phyloP scores from a whole-genome alignment of 1,140 invertebrate genomes.

The Dendrolimus punctatus region DNA sequence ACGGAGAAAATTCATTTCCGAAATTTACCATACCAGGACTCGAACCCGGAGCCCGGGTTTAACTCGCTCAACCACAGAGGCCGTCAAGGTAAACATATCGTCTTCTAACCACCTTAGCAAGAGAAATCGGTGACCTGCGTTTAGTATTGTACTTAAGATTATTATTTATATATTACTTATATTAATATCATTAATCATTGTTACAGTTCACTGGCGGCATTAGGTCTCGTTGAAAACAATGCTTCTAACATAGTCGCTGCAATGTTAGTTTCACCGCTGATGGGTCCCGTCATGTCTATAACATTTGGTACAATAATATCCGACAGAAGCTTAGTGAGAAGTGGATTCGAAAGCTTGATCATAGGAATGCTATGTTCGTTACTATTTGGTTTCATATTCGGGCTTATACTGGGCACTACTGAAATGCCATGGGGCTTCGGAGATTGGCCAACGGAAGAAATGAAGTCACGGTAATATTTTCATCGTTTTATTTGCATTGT shows the following conservation, averaged over 20 bases:
- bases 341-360: slow-evolving; percentile 79
- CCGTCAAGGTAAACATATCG: no score
- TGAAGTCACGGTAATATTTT: slow-evolving; percentile 78
- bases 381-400: slow-evolving; percentile 85
- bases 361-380: slow-evolving; percentile 82
- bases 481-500: background rate
- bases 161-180: no score
- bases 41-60: no score
- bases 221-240: slow-evolving; percentile 76
- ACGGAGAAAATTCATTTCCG: no score
- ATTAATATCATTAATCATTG: background rate
- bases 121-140: no score
- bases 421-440: slow-evolving; percentile 84
- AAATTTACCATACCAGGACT: no score
- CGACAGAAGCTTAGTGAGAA: slow-evolving; percentile 75
- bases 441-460: slow-evolving; percentile 87
- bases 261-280: slow-evolving; percentile 90
- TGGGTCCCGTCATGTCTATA: slow-evolving; percentile 90
- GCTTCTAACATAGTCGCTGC: slow-evolving; percentile 88
- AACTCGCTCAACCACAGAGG: no score
- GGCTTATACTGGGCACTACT: slow-evolving; percentile 81
- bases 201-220: slow-evolving; percentile 71
- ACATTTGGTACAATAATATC: slow-evolving; percentile 88
- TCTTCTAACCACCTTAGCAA: no score
- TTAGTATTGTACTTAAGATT: no score